Conservation (phyloP, 2,113 vertebrate genomes). For the Cnemophilus loriae region DNA sequence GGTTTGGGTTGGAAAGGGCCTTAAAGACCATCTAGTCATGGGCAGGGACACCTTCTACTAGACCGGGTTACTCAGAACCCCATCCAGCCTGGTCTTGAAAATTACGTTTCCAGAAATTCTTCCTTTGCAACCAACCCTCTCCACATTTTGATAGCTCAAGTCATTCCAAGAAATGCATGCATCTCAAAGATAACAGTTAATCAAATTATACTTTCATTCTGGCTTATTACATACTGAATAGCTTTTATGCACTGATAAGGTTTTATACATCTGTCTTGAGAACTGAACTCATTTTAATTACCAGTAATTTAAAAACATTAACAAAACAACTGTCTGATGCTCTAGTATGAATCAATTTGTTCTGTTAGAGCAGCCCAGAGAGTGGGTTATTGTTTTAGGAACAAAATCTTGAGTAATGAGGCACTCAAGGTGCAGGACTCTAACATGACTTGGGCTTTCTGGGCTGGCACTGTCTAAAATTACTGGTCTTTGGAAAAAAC, state of each 20-base stretch:
- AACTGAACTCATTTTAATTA: not conserved
- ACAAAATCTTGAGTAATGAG: not conserved
- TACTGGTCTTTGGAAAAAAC: not conserved
- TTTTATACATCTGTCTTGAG: not conserved
- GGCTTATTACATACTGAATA: not conserved
- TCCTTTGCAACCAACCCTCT: not conserved
- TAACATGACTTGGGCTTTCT: not conserved
- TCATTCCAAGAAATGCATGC: not conserved
- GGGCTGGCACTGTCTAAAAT: not conserved
- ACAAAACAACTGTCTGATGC: not conserved
- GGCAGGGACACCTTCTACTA: not conserved
- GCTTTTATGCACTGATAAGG: not conserved
- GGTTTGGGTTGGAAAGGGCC: not conserved
- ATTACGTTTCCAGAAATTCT: not conserved
- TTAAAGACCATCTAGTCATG: not conserved
- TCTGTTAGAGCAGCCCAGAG: not conserved
- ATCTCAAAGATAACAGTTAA: not conserved
- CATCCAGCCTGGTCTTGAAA: not conserved
- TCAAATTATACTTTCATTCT: not conserved
- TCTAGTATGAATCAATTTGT: not conserved
- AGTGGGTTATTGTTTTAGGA: not conserved
- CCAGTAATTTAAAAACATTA: not conserved
- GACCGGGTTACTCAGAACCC: not conserved
- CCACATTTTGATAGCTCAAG: not conserved
- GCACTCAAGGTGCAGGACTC: not conserved